Percentiles rank a stretch among this genome's conserved stretches.
Conservation (phyloP, 2,113 vertebrate genomes). For the Upupa epops region DNA sequence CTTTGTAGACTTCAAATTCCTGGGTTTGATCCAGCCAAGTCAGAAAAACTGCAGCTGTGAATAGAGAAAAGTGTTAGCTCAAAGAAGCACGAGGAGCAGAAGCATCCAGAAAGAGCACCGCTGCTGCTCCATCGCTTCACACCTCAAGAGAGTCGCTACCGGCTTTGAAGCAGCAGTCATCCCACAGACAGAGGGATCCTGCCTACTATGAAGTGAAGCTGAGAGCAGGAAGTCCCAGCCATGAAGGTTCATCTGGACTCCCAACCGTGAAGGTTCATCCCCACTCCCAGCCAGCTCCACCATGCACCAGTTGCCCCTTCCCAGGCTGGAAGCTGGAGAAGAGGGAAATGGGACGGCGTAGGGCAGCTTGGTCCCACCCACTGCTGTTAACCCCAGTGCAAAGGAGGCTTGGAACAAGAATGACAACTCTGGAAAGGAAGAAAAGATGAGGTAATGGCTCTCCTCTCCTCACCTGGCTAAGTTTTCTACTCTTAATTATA, state of each 20-base stretch:
- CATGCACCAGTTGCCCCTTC: neutral
- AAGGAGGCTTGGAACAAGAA: neutral
- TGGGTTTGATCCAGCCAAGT: conserved; percentile 65
- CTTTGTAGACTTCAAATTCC: conserved; percentile 81
- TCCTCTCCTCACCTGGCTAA: neutral
- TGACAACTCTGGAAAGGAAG: neutral
- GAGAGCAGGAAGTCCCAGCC: neutral
- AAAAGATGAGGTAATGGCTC: neutral
- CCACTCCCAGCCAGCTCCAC: neutral
- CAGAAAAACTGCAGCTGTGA: conserved; percentile 81
- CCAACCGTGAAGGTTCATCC: no score
- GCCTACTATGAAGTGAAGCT: neutral
- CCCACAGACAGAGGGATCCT: neutral
- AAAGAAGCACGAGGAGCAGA: neutral
- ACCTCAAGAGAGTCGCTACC: neutral
- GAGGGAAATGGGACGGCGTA: neutral
- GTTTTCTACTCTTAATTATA: neutral
- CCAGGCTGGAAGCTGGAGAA: neutral
- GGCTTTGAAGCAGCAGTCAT: neutral
- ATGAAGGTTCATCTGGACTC: neutral
- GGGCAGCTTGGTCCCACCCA: neutral
- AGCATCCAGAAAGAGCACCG: neutral
- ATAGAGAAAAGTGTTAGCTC: conserved; percentile 55
- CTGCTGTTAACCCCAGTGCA: neutral
- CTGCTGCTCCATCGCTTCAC: neutral